These are phyloP conservation scores for Ophion ventricosus DNA, from an alignment of 2,888 invertebrate genomes.

Conservation along the genomic window DNA sequence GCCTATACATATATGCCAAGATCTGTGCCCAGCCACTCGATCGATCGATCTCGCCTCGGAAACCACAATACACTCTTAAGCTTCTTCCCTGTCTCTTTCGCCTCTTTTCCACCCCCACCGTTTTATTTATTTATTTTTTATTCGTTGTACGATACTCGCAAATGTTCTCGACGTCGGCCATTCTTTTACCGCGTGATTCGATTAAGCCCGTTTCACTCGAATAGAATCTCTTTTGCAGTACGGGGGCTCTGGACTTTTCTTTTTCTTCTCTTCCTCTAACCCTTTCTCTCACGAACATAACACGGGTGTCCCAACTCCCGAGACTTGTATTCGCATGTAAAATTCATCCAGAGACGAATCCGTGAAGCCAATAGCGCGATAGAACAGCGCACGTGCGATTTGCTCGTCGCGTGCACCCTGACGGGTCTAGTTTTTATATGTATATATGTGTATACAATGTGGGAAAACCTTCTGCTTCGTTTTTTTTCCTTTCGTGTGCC, in stretches of 20 bases:
- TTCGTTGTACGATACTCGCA: conserved; percentile 16
- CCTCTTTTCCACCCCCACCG: conserved; percentile 2
- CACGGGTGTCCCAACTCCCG: conserved; percentile 18
- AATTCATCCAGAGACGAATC: conserved; percentile 75
- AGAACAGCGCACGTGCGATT: conserved; percentile 69
- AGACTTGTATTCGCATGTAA: conserved; percentile 71
- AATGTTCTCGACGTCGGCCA: conserved; percentile 49
- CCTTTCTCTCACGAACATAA: background rate
- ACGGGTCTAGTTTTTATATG: conserved; percentile 13
- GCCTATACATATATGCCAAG: conserved; percentile 20
- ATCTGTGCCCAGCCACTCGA: conserved; percentile 47
- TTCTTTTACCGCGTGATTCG: conserved; percentile 61
- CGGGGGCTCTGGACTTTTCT: conserved; percentile 7
- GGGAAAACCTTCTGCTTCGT: conserved; percentile 17
- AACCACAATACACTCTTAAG: conserved; percentile 38
- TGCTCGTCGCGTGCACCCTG: conserved; percentile 71
- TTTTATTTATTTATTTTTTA: conserved; percentile 28
- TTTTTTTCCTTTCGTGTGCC: conserved; percentile 33
- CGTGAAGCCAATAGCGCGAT: conserved; percentile 42
- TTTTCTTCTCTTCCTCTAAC: background rate
- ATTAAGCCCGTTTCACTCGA: conserved; percentile 50
- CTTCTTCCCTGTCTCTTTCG: conserved; percentile 21
- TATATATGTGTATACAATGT: background rate
- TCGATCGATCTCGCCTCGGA: conserved; percentile 52
- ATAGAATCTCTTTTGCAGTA: conserved; percentile 49